These are phyloP conservation scores for Sebastes matsubarae DNA, from an alignment of 2,797 vertebrate genomes.

Conservation along the genomic window DNA sequence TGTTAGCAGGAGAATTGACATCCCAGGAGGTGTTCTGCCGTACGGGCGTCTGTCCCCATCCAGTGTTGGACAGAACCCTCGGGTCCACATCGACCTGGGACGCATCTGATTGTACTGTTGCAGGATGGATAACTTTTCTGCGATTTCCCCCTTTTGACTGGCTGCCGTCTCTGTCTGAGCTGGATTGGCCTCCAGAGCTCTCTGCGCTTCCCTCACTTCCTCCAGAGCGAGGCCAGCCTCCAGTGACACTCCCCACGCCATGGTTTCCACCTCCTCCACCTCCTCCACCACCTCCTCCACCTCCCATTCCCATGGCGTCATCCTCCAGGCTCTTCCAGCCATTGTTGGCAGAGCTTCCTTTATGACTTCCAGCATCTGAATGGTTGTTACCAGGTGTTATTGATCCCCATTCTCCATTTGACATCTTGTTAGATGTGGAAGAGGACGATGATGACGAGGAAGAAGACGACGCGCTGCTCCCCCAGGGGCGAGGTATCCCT, in stretches of 20 bases:
- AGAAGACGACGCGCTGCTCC: slow-evolving; percentile 80
- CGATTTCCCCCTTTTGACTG: slow-evolving; percentile 80
- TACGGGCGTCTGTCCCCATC: slow-evolving; percentile 98
- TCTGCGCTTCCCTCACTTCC: slow-evolving; percentile 91
- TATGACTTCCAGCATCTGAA: slow-evolving; percentile 85
- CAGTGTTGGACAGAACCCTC: slow-evolving; percentile 95
- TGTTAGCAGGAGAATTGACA: slow-evolving; percentile 77
- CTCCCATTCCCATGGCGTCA: slow-evolving; percentile 86
- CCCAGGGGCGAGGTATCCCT: slow-evolving; percentile 90
- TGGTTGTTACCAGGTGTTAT: slow-evolving; percentile 79
- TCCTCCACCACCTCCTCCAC: slow-evolving; percentile 69
- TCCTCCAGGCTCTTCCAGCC: slow-evolving; percentile 95
- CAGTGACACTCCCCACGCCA: slow-evolving; percentile 49
- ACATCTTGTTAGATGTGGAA: slow-evolving; percentile 81
- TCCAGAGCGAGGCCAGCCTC: slow-evolving; percentile 84
- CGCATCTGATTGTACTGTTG: slow-evolving; percentile 79
- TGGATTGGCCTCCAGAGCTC: slow-evolving; percentile 87
- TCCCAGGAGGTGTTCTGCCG: slow-evolving; percentile 98
- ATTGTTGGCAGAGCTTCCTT: slow-evolving; percentile 86
- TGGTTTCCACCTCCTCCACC: slow-evolving; percentile 72
- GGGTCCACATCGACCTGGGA: slow-evolving; percentile 90
- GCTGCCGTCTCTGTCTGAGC: slow-evolving; percentile 73
- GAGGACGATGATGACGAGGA: slow-evolving; percentile 83
- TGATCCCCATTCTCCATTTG: slow-evolving; percentile 91
- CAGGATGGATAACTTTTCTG: slow-evolving; percentile 82